Percentiles rank a stretch among this genome's conserved stretches.
phyloP scores from a whole-genome alignment of 23 tunicate species.

The Phallusia fumigata region DNA sequence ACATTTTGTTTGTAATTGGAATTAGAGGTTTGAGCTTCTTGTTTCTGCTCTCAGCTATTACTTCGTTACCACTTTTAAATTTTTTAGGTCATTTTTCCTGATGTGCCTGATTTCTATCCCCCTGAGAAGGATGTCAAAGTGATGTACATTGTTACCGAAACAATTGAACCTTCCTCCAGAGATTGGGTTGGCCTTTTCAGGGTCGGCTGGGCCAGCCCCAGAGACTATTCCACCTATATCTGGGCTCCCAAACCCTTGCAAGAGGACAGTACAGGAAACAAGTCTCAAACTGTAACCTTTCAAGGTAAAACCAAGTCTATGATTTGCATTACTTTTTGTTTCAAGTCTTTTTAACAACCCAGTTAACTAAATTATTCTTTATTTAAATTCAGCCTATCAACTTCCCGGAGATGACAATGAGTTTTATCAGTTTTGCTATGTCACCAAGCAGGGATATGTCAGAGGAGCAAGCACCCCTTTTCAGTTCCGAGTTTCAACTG shows the following conservation, averaged over 20 bases:
- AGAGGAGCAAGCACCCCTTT: slow-evolving; percentile 96
- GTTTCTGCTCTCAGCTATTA: not conserved
- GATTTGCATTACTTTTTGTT: too few relatives aligned
- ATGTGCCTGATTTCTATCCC: slow-evolving; percentile 75
- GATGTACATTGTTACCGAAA: slow-evolving; percentile 47
- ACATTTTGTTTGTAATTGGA: not conserved
- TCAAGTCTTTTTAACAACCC: too few relatives aligned
- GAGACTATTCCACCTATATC: slow-evolving; percentile 80
- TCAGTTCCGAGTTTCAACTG: slow-evolving; percentile 73
- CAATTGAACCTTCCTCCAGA: slow-evolving; percentile 65
- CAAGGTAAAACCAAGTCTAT: slow-evolving; percentile 36
- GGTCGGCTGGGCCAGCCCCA: slow-evolving; percentile 89
- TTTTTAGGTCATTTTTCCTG: slow-evolving; percentile 75
- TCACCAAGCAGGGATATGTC: slow-evolving; percentile 74
- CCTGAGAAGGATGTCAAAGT: slow-evolving; percentile 67
- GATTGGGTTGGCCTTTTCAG: slow-evolving; percentile 88
- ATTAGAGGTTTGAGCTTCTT: not conserved
- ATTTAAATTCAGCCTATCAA: slow-evolving; percentile 33
- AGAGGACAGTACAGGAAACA: slow-evolving; percentile 22
- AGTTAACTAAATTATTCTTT: not conserved
- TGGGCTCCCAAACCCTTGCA: slow-evolving; percentile 66
- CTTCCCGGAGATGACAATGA: slow-evolving; percentile 75
- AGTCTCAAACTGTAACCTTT: slow-evolving; percentile 45
- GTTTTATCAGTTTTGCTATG: slow-evolving; percentile 91
- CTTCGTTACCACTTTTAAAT: not conserved